Conservation (phyloP, 2,797 vertebrate genomes). For the Microcaecilia unicolor region DNA sequence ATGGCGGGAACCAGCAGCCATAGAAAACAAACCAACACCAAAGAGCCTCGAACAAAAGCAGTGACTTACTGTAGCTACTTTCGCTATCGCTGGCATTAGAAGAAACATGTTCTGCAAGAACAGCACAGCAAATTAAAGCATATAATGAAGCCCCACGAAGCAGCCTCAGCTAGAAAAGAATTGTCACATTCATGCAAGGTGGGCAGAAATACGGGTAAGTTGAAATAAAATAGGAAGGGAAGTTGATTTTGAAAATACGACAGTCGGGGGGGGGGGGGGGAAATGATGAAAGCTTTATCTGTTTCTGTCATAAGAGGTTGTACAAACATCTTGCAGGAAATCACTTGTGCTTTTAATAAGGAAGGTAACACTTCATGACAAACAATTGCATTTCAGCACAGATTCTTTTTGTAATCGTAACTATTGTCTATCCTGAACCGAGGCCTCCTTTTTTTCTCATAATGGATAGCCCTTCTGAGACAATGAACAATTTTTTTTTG, state of each 20-base stretch:
- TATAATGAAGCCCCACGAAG: slow-evolving; percentile 47
- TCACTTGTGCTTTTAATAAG: background rate
- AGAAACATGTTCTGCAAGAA: slow-evolving; percentile 71
- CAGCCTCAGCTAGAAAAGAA: too few relatives aligned
- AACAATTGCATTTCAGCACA: too few relatives aligned
- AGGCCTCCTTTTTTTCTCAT: too few relatives aligned
- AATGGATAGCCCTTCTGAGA: too few relatives aligned
- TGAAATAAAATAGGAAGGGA: slow-evolving; percentile 23
- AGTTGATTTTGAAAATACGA: slow-evolving; percentile 10
- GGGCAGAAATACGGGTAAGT: slow-evolving; percentile 24
- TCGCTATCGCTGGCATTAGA: slow-evolving; percentile 73
- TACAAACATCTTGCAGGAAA: background rate
- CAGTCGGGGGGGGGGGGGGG: slow-evolving; percentile 11
- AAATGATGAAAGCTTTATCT: slow-evolving; percentile 55
- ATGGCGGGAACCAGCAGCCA: slow-evolving; percentile 18
- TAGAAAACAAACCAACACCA: slow-evolving; percentile 38
- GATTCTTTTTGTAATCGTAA: too few relatives aligned
- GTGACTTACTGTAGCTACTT: slow-evolving; percentile 71
- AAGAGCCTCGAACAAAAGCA: slow-evolving; percentile 54
- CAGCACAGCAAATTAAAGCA: slow-evolving; percentile 71
- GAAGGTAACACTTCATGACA: background rate
- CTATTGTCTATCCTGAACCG: too few relatives aligned
- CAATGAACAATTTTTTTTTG: too few relatives aligned
- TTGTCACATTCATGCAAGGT: slow-evolving; percentile 45
- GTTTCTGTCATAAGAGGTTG: slow-evolving; percentile 6